Base-by-base conservation (phyloP, 2,113 vertebrate genomes). In the Centrocercus urophasianus region DNA sequence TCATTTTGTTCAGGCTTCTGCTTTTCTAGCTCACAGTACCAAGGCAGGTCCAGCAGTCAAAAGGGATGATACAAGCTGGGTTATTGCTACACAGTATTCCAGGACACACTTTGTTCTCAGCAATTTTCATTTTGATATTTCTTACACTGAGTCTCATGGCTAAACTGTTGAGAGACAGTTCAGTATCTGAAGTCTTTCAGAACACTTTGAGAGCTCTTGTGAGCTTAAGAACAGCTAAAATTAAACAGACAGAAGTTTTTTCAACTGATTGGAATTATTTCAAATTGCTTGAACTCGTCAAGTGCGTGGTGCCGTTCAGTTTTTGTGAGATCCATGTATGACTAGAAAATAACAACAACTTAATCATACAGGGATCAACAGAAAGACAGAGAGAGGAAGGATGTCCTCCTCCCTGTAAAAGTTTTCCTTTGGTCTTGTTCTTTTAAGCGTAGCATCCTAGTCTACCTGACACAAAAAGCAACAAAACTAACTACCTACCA, bases 81-180 rank as follows among this genome's bases (percentile, higher is more conserved):
- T 96, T 86, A 89, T 67, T 96, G 86, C 42, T 96, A 95, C 87
- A 95, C 42, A 90, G 79, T 89, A 92, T 93, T 75, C 83, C 87
- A 75, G 76, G 85, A 78, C 82, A 73, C 11, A 11, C 93, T 95
- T 93, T 90, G 57, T 85, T 94, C 95, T 96, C 52, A 16, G 45
- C 38, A 64, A 56, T 80, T 80, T 81, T 78, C 32, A 70, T 74
- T 91, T 70, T n/a, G 47, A 1, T 79, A 43, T 48, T 66, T 95
- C 71, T 83, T 74, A 81, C 13, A 22, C 16, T 42, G 45, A 59
- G 73, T 66, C 52, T 90, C 66, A 89, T 8, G 9, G 63, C 24
- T 6, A 84, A 83, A 77, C 88, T 89, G 91, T 86, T 84, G 95
- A 91, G 88, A 90, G 47, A 63, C 32, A 73, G 94, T 83, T 93